Evolutionary conservation across 2,888 invertebrate genomes (phyloP), one percentile per base, ranked within the genome.

Genomic region (Matsumyia berberina): DNA sequence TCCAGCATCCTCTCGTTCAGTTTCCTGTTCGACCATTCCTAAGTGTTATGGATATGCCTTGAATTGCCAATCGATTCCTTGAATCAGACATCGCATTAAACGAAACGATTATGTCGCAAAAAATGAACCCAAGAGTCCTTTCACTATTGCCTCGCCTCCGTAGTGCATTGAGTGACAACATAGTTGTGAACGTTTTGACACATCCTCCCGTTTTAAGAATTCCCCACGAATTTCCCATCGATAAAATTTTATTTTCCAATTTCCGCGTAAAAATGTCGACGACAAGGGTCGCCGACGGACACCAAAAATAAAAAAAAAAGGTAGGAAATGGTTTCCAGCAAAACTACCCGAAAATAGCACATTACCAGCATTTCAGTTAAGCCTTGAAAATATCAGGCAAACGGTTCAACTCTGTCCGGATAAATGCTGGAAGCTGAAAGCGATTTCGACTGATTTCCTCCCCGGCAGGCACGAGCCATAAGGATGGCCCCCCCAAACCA

Each of bases 161-260:
- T 44, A 46, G 15, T 37, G 15, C 44, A 60, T 37, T 79, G 44
- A 80, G 42, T 69, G 74, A 55, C 74, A 49, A 74, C 74, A 66
- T 57, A 57, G 69, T 74, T 74, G 44, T 37, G 39, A 66, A 74
- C 55, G 55, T 33, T 19, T 58, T 58, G 70, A 55, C 76, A 76
- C 76, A 55, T 76, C 44, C 57, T 49, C 31, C 57, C 7, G 31
- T 49, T 33, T 33, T 29, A 35, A 35, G 46, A 44, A 35, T 39
- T 49, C 11, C 44, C 57, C 29, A 58, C 49, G 64, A 79, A 39
- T 6, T 64, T 29, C 60, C 24, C 60, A 33, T 49, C 67, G 42
- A 72, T 83, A 83, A 83, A 83, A 83, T 78, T 73, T 83, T 83
- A 83, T 83, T 49, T 83, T 83, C 78, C 78, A 83, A 83, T 83